Evolutionary conservation across 2,113 vertebrate genomes (phyloP).

Genomic region (Laticauda colubrina): DNA sequence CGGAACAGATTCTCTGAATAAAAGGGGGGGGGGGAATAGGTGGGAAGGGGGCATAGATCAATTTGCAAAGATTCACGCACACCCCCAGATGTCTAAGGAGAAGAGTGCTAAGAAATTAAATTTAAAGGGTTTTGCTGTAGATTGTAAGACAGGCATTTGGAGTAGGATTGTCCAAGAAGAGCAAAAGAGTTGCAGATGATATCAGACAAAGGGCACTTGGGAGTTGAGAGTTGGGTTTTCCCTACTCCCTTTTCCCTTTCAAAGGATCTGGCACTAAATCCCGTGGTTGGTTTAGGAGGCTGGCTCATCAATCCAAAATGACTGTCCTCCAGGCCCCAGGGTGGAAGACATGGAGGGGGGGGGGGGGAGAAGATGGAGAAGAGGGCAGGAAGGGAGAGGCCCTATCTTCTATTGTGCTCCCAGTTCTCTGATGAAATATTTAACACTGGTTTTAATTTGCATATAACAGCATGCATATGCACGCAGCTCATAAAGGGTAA

Average conservation of each 20-base stretch:
- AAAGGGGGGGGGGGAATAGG: not conserved
- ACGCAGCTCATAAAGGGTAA: not conserved
- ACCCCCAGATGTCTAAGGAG: not conserved
- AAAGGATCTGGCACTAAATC: not conserved
- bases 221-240: not conserved
- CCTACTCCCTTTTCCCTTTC: not conserved
- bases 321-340: constrained; percentile 7
- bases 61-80: not conserved
- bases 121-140: not conserved
- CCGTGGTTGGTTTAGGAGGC: not conserved
- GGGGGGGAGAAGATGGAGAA: not conserved
- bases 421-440: constrained; percentile 13
- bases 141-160: not conserved
- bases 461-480: not conserved
- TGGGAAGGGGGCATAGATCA: not conserved
- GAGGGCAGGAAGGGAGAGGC: not conserved
- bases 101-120: not conserved
- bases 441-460: not conserved
- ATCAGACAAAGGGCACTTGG: not conserved
- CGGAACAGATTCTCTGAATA: not conserved
- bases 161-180: not conserved
- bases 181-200: not conserved
- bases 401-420: not conserved
- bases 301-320: constrained; percentile 10
- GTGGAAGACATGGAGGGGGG: not conserved